These are phyloP conservation scores for Taenioides sp. DNA, from an alignment of 2,797 vertebrate genomes.

Conservation along the genomic window DNA sequence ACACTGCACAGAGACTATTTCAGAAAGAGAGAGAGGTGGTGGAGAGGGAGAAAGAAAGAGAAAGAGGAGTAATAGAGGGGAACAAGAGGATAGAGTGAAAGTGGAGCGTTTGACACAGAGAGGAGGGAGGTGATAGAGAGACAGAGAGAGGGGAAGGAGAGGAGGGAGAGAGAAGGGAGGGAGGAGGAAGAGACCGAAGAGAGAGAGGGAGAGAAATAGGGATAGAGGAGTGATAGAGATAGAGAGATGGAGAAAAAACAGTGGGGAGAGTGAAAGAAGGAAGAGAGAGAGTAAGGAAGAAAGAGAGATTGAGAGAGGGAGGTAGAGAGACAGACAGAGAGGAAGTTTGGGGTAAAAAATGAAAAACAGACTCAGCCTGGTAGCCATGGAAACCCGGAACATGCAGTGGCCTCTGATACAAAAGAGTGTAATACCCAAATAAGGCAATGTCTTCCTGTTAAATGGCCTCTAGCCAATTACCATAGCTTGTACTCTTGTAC, in stretches of 20 bases:
- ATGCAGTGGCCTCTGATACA: conserved; percentile 69
- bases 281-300: not conserved
- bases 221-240: not conserved
- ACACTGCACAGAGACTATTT: conserved; percentile 9
- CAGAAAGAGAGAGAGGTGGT: conserved; percentile 5
- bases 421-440: conserved; percentile 70
- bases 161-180: not conserved
- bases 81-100: no score
- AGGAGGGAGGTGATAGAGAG: no score
- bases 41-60: not conserved
- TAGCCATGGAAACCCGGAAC: conserved; percentile 74
- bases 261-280: not conserved
- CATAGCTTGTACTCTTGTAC: not conserved
- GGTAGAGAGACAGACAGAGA: conserved; percentile 20
- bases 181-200: not conserved
- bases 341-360: not conserved
- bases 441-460: conserved; percentile 75
- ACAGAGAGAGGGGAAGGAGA: not conserved
- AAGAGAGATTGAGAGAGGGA: not conserved
- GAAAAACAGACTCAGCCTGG: conserved; percentile 54
- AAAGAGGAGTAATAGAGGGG: not conserved
- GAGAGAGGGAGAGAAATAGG: not conserved
- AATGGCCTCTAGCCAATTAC: conserved; percentile 43
- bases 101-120: not conserved
- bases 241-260: not conserved